Base-by-base conservation (phyloP, 2,888 invertebrate genomes). In the Maniola hyperantus region DNA sequence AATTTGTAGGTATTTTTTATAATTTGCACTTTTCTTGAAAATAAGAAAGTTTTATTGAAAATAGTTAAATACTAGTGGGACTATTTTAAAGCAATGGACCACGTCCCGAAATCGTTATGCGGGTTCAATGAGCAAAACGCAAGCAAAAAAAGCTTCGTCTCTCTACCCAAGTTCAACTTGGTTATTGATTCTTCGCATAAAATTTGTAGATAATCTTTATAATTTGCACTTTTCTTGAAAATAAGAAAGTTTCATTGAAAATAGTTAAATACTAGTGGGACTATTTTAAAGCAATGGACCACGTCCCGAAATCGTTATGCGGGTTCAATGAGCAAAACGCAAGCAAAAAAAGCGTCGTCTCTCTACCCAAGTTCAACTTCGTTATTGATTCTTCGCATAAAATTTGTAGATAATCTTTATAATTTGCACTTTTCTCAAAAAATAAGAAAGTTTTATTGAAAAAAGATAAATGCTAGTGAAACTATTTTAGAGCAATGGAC, bases 261-360 rank as follows among this genome's bases (percentile, higher is more conserved):
- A 55, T 18, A 34, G 4, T 15, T 42, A 33, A 57, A 57, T 39
- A 39, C 57, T 46, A 55, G 63, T 58, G 34, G 65, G 64, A 69
- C 60, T 66, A 62, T 65, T 68, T 62, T 51, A 46, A 44, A 53
- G 2, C 26, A 54, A 66, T 70, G 65, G 36, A 68, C 64, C 70
- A 72, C 71, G 70, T 67, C 70, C 69, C 58, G 65, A 73, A 72
- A 64, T 51, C 59, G 53, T 50, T 39, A 62, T 70, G 60, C 65
- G 61, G 62, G 65, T 66, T 79, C 79, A 83, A 82, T 82, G 74
- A 79, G 71, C 67, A 79, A 79, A 79, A 77, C 42, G 71, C 74
- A 73, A 81, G 73, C 80, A 86, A 87, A 87, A 87, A 85, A 79
- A 79, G 81, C 83, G 74, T 78, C 78, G 80, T 82, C 83, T n/a